A percentile compares a stretch with the other conserved stretches of the same genome.
These are phyloP conservation scores for Mimumesa dahlbomi DNA, from an alignment of 2,888 invertebrate genomes.

Conservation along the genomic window DNA sequence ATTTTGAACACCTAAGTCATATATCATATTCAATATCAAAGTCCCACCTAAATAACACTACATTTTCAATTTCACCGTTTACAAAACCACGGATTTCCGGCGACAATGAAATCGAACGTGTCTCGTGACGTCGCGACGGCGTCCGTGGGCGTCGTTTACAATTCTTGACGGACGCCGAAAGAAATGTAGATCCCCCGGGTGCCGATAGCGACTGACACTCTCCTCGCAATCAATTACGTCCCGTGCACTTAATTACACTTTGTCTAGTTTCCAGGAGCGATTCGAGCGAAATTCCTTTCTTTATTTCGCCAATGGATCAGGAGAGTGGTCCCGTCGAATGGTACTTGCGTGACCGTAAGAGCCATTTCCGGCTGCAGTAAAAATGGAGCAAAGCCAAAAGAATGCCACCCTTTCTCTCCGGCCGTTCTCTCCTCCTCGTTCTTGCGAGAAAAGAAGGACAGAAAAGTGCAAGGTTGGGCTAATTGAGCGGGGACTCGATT, in stretches of 20 bases:
- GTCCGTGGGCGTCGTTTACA: too few relatives aligned
- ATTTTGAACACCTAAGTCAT: too few relatives aligned
- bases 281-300: constrained; percentile 36
- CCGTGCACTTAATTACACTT: constrained; percentile 50
- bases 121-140: too few relatives aligned
- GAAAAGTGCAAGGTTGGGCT: constrained; percentile 68
- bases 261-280: constrained; percentile 35
- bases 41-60: too few relatives aligned
- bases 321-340: constrained; percentile 16
- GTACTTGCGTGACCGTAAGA: constrained; percentile 50
- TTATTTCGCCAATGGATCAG: constrained; percentile 34
- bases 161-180: too few relatives aligned
- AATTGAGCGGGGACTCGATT: constrained; percentile 77
- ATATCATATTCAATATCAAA: too few relatives aligned
- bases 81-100: too few relatives aligned
- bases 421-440: constrained; percentile 9
- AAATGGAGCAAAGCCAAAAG: constrained; percentile 51
- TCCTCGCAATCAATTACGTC: constrained; percentile 49
- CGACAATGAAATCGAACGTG: background rate
- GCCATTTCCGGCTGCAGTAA: constrained; percentile 49
- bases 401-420: background rate
- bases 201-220: constrained; percentile 28
- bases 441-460: constrained; percentile 29
- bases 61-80: too few relatives aligned
- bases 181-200: background rate